Evolutionary conservation across 2,888 invertebrate genomes (phyloP).

Genomic region (Chymomyza fuscimana): DNA sequence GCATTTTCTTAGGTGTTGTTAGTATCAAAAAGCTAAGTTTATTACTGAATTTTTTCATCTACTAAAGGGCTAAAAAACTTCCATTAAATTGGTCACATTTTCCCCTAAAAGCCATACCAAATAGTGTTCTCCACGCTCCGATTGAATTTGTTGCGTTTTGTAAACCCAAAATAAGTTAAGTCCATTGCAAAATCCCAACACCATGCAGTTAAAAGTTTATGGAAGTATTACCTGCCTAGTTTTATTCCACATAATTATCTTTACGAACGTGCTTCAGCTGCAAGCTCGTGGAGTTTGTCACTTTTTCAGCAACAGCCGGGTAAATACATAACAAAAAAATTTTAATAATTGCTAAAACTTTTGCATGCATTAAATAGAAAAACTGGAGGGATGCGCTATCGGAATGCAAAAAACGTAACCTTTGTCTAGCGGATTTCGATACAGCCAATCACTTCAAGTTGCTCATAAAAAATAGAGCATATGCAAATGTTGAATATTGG

Average conservation of each 20-base stretch:
- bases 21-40: too few species aligned
- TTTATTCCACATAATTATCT: background rate
- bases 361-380: background rate
- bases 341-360: too few species aligned
- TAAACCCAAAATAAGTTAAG: background rate
- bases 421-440: background rate
- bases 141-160: too few species aligned
- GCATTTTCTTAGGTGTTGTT: too few species aligned
- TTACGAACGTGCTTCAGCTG: background rate
- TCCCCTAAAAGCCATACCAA: conserved; percentile 35
- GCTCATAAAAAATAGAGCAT: background rate
- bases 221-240: background rate
- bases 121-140: background rate
- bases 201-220: background rate
- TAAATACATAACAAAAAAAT: background rate
- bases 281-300: background rate
- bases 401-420: background rate
- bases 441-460: background rate
- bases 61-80: too few species aligned
- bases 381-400: background rate
- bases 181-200: background rate
- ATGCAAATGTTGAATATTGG: background rate
- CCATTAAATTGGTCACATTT: conserved; percentile 19
- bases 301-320: background rate
- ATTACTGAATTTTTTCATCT: too few species aligned